Base-by-base conservation (phyloP, 2,888 invertebrate species). In the Bimastos eiseni region DNA sequence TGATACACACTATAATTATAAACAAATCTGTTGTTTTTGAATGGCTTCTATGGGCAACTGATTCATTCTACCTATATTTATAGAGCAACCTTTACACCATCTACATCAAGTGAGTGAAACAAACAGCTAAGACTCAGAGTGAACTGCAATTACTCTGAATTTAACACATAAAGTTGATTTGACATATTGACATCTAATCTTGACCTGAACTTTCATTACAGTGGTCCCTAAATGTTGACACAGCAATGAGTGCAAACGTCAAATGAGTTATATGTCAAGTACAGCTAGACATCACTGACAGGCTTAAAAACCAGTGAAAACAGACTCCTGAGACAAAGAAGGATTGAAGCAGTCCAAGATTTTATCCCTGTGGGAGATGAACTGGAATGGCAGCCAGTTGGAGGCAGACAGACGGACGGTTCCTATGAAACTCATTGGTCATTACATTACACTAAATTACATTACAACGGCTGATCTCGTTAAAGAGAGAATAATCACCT, bases 401-500 rank as follows among this genome's bases (percentile, higher is more conserved):
- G 24, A 30, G 11, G 30, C 13, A 11, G 55, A n/a, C 30, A 70
- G 70, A 70, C 30, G 30, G n/a, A 70, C 30, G n/a, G 30, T n/a
- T 30, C 70, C n/a, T 70, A n/a, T 70, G 70, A n/a, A 11, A 70
- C 13, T 70, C 70, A n/a, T n/a, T n/a, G 30, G 70, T 70, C 30
- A 8, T n/a, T 70, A 70, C 70, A 70, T 70, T 49, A 49, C 70
- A n/a, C 6, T n/a, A 17, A n/a, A n/a, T 2, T 11, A 70, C 6
- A 41, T 41, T 41, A 11, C 15, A 15, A 41, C n/a, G n/a, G n/a
- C n/a, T n/a, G n/a, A n/a, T n/a, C n/a, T 49, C 49, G 24, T 49
- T 49, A 49, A 49, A 24, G 21, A n/a, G 1, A 70, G 70, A n/a
- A 41, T 6, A 41, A 70, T 15, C 34, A 92, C 92, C 92, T 93